phyloP scores from a whole-genome alignment of 2,113 vertebrate species.

The Tychaedon coryphoeus region DNA sequence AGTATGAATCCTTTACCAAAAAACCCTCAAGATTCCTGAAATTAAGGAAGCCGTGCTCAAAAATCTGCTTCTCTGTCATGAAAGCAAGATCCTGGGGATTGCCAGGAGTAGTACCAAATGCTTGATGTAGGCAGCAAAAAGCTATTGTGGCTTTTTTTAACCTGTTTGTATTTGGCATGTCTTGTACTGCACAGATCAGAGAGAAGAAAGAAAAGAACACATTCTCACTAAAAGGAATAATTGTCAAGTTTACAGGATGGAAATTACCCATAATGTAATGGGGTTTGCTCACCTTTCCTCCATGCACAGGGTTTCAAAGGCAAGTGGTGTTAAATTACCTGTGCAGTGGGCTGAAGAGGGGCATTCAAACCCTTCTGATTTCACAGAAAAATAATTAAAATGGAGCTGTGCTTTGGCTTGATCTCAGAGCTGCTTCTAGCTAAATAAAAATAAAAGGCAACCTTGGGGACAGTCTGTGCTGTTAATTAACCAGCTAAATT shows the following conservation, averaged over 20 bases:
- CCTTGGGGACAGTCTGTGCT: not conserved
- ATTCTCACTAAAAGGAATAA: not conserved
- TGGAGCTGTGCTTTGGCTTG: not conserved
- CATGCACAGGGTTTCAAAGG: not conserved
- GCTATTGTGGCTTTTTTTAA: not conserved
- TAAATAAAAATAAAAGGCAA: constrained; percentile 20
- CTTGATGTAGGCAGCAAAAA: not conserved
- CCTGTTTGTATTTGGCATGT: not conserved
- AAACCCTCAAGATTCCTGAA: not conserved
- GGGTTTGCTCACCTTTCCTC: not conserved
- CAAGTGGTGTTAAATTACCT: not conserved
- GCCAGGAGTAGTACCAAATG: not conserved
- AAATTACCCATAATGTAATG: not conserved
- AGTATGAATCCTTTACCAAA: not conserved
- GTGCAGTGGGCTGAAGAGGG: not conserved
- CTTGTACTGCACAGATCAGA: not conserved
- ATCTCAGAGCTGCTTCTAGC: constrained; percentile 14
- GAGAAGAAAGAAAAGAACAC: not conserved
- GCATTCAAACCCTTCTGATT: not conserved
- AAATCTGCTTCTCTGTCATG: not conserved
- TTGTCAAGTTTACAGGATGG: not conserved
- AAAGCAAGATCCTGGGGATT: not conserved
- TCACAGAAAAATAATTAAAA: not conserved
- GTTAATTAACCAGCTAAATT: constrained; percentile 9
- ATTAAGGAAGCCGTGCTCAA: not conserved